phyloP scores from a whole-genome alignment of 1,140 invertebrate species.

The Caenorhabditis tropicalis region DNA sequence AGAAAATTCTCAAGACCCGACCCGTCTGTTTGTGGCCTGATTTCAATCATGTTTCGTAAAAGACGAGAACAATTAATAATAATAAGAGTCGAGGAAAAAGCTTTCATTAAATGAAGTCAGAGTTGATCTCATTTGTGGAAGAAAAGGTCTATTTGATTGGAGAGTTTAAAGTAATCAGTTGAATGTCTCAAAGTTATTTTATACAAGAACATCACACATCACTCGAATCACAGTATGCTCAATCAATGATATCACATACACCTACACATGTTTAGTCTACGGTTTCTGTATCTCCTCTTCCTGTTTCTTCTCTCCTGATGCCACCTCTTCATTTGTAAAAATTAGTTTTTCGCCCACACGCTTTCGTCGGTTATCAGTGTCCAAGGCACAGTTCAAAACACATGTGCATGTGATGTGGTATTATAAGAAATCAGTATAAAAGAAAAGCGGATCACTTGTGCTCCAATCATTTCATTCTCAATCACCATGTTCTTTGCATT shows the following conservation, averaged over 20 bases:
- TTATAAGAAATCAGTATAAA: too few relatives aligned
- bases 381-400: conserved; percentile 13
- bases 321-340: neutral
- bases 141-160: too few relatives aligned
- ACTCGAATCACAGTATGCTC: neutral
- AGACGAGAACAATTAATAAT: too few relatives aligned
- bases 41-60: too few relatives aligned
- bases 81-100: too few relatives aligned
- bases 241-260: neutral
- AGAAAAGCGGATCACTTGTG: neutral
- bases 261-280: neutral
- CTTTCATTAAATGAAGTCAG: too few relatives aligned
- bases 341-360: conserved; percentile 15
- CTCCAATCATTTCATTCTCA: neutral
- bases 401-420: neutral
- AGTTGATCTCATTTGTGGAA: too few relatives aligned
- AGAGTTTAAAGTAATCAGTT: too few relatives aligned
- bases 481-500: neutral
- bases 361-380: conserved; percentile 18
- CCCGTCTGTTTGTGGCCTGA: too few relatives aligned
- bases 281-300: neutral
- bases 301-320: neutral
- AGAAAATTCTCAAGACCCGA: too few relatives aligned
- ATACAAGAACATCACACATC: neutral
- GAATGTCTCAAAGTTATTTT: neutral